These are phyloP conservation scores for Andrena hattorfiana DNA, from an alignment of 2,888 invertebrate species.

Conservation along the genomic window DNA sequence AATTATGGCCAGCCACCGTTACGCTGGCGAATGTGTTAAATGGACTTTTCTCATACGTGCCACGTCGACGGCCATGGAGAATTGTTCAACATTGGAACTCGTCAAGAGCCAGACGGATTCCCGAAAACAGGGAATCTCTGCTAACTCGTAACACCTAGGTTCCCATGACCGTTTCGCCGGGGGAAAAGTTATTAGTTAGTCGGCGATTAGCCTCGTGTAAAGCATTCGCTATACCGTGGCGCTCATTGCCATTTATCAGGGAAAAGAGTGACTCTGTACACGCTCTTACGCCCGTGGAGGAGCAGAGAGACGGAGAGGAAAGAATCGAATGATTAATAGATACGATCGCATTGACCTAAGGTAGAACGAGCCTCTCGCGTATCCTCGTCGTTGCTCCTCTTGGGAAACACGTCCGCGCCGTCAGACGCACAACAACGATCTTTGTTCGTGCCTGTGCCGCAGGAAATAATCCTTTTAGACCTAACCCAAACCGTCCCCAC, in stretches of 20 bases:
- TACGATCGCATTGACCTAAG: conserved; percentile 74
- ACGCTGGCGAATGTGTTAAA: too few relatives aligned
- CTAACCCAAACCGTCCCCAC: conserved; percentile 65
- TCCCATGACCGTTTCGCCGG: conserved; percentile 65
- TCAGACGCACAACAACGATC: conserved; percentile 54
- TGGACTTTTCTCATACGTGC: neutral
- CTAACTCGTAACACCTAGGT: conserved; percentile 31
- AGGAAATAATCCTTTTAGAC: conserved; percentile 57
- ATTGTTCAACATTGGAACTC: too few relatives aligned
- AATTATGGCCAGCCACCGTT: too few relatives aligned
- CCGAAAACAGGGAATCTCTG: conserved; percentile 45
- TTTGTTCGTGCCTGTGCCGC: conserved; percentile 53
- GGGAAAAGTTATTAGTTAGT: conserved; percentile 71
- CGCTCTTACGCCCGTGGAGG: conserved; percentile 52
- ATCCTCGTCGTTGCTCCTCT: conserved; percentile 55
- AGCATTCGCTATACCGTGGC: conserved; percentile 63
- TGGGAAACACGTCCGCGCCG: conserved; percentile 61
- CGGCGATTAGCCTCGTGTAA: conserved; percentile 70
- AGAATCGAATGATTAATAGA: conserved; percentile 75
- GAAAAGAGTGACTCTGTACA: conserved; percentile 67
- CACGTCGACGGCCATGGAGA: neutral
- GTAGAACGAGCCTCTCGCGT: conserved; percentile 54
- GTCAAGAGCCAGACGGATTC: neutral
- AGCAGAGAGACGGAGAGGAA: conserved; percentile 43
- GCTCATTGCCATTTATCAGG: conserved; percentile 75